Evolutionary conservation across 2,113 vertebrate species (phyloP).

Genomic region (Verasper variegatus): DNA sequence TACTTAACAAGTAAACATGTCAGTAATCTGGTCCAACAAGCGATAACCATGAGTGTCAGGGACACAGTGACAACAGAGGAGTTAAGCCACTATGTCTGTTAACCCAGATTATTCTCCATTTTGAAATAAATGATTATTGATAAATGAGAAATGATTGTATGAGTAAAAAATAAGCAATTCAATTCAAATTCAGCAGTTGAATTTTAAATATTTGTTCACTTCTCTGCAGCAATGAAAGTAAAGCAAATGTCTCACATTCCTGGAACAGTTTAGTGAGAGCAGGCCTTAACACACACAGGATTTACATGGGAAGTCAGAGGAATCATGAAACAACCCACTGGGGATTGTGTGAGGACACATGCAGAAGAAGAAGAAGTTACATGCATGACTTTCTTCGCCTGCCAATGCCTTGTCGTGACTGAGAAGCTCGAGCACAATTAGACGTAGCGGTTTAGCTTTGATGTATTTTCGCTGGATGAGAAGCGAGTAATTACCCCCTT

Average conservation of each 20-base stretch:
- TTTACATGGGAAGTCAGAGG: slow-evolving; percentile 40
- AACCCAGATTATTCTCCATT: neutral
- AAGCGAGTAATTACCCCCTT: slow-evolving; percentile 49
- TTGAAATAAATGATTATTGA: neutral
- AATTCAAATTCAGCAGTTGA: no score
- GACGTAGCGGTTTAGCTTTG: slow-evolving; percentile 53
- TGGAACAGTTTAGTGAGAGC: slow-evolving; percentile 52
- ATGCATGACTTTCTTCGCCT: slow-evolving; percentile 23
- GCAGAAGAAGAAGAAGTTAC: slow-evolving; percentile 4
- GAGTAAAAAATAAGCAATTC: no score
- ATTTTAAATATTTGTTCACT: neutral
- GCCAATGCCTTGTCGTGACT: slow-evolving; percentile 22
- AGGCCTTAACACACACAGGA: slow-evolving; percentile 59
- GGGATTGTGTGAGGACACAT: slow-evolving; percentile 34
- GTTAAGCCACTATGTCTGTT: neutral
- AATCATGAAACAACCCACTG: neutral
- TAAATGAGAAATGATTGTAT: no score
- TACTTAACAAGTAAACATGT: no score
- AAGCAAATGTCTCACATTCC: slow-evolving; percentile 55
- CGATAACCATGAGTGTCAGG: no score
- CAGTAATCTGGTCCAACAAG: no score
- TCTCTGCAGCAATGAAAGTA: slow-evolving; percentile 63
- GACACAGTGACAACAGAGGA: no score
- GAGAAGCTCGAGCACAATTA: slow-evolving; percentile 46
- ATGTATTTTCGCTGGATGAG: slow-evolving; percentile 53